Evolutionary conservation across 2,797 vertebrate genomes (phyloP).

Genomic region (Pseudochirops cupreus): DNA sequence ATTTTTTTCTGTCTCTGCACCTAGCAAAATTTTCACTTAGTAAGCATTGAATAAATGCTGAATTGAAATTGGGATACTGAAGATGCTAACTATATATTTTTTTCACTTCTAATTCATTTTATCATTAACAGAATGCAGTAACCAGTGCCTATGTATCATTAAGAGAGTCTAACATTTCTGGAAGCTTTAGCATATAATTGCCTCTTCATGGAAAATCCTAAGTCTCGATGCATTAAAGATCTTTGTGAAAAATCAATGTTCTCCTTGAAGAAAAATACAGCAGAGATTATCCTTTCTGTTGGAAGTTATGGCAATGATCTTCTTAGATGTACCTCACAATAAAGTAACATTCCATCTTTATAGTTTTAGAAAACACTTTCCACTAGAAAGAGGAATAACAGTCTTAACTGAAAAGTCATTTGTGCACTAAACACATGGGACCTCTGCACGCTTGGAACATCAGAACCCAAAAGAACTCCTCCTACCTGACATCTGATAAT

Average conservation of each 20-base stretch:
- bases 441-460: conserved; percentile 70
- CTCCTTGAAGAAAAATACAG: conserved; percentile 64
- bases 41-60: neutral
- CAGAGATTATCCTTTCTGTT: conserved; percentile 51
- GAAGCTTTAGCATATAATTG: conserved; percentile 62
- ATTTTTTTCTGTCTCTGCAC: neutral
- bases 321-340: conserved; percentile 16
- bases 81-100: neutral
- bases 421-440: conserved; percentile 74
- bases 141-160: neutral
- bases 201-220: conserved; percentile 38
- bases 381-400: conserved; percentile 59
- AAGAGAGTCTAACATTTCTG: conserved; percentile 58
- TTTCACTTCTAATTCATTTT: neutral
- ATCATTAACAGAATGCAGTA: neutral
- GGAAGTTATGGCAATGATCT: conserved; percentile 65
- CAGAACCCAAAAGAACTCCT: conserved; percentile 62
- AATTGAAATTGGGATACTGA: neutral
- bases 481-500: conserved; percentile 68
- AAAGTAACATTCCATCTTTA: conserved; percentile 54
- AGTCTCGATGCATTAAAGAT: conserved; percentile 65
- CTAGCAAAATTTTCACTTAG: neutral
- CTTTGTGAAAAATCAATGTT: conserved; percentile 65
- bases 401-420: conserved; percentile 41
- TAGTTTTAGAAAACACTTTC: conserved; percentile 64